Base-by-base conservation (phyloP, 2,888 invertebrate species). In the Malacosoma neustria region DNA sequence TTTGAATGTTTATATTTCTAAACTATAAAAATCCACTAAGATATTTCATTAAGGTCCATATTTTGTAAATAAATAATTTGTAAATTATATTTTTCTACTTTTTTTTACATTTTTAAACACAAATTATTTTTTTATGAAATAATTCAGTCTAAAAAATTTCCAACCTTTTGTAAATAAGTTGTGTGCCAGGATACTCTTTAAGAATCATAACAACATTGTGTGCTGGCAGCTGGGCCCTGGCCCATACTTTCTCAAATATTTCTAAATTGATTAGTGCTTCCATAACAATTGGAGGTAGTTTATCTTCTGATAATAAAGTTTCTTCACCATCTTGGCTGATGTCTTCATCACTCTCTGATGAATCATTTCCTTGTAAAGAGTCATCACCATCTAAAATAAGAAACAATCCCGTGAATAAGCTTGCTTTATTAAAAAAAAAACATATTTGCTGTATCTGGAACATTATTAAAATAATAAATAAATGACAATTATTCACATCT, bases 201-300 rank as follows among this genome's bases (percentile, higher is more conserved):
- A 90, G 68, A 56, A 87, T 86, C 51, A 87, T 66, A 46, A 73
- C 50, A 0, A 89, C 87, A 69, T 88, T 88, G 42, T 87, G 87
- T 1, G 89, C 84, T 5, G 89, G 85, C 14, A 80, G 43, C 35
- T 75, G 67, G 30, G 88, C 86, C 48, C 87, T 86, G 3, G 76
- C 69, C 74, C 87, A 85, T 30, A 91, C 87, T 74, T 90, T 91
- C 11, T 87, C 76, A 46, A 91, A 85, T 43, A 92, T 65, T 36
- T 88, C 84, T 36, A 88, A 66, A 4, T 87, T 85, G 36, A 88
- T 76, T 13, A 92, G 79, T 5, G 88, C 88, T 71, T 91, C 89
- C 40, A 89, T 67, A 2, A 92, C 66, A 55, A 90, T 88, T 22
- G 88, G 56, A 1, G 89, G 85, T 14, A 90, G 49, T 49, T 79